Evolutionary conservation across 2,797 vertebrate species (phyloP).

Genomic region (Xiphorhynchus erythropygius): DNA sequence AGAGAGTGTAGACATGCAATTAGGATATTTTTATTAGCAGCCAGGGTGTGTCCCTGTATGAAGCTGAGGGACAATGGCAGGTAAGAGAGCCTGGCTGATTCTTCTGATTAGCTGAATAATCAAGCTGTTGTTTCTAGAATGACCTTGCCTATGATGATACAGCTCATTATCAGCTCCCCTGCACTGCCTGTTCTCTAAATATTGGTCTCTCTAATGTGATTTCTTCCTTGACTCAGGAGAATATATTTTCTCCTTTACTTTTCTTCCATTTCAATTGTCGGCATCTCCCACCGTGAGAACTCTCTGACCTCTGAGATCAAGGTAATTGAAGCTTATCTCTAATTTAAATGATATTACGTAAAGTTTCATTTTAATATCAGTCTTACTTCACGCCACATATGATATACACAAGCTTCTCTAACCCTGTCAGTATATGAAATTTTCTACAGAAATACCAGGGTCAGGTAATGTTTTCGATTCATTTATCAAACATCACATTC

Average conservation of each 20-base stretch:
- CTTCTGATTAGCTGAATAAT: conserved; percentile 65
- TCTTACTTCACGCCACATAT: not conserved
- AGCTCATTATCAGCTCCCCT: conserved; percentile 16
- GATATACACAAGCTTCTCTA: not conserved
- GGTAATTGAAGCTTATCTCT: conserved; percentile 17
- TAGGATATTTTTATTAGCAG: not conserved
- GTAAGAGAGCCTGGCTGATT: conserved; percentile 9
- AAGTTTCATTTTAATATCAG: not conserved
- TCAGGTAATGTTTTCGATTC: not conserved
- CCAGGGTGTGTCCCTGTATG: not conserved
- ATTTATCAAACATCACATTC: not conserved
- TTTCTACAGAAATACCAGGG: not conserved
- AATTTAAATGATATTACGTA: not conserved
- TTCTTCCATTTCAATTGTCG: not conserved
- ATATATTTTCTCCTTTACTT: not conserved
- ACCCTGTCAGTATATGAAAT: not conserved
- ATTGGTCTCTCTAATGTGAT: not conserved
- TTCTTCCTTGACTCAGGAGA: not conserved
- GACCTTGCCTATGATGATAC: conserved; percentile 47
- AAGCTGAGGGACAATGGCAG: not conserved
- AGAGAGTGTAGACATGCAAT: not conserved
- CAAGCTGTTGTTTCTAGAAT: conserved; percentile 40
- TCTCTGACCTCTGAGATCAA: not conserved
- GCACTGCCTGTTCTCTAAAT: not conserved
- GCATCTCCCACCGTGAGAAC: not conserved